Conservation (phyloP, 2,113 vertebrate genomes). For the Perognathus longimembris region DNA sequence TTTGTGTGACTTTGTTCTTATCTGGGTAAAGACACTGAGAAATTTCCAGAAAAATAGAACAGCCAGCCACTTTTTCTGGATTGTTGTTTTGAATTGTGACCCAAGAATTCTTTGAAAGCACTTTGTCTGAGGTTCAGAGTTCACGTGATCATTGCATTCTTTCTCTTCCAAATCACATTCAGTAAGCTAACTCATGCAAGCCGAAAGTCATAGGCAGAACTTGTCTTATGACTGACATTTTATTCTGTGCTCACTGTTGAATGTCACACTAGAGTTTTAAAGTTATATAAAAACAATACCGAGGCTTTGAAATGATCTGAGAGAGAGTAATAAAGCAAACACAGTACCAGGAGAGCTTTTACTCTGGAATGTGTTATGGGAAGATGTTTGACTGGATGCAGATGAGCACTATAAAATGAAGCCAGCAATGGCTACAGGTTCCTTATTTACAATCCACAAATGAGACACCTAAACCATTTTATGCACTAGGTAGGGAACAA, state of each 20-base stretch:
- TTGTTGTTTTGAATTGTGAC: not conserved
- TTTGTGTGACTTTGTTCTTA: not conserved
- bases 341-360: not conserved
- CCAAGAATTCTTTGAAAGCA: not conserved
- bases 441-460: not conserved
- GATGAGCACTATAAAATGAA: not conserved
- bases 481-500: not conserved
- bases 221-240: not conserved
- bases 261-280: not conserved
- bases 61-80: not conserved
- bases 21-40: not conserved
- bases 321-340: not conserved
- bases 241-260: slow-evolving; percentile 7
- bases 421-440: not conserved
- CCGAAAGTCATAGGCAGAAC: not conserved
- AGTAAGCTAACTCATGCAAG: not conserved
- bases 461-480: not conserved
- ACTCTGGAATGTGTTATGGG: not conserved
- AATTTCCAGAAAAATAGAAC: not conserved
- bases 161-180: not conserved
- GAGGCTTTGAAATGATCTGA: not conserved
- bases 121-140: not conserved
- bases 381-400: not conserved
- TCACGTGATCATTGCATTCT: not conserved
- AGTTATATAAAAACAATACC: not conserved